These are phyloP conservation scores for Phylloscopus collybita DNA, from an alignment of 2,797 vertebrate genomes.

Conservation along the genomic window DNA sequence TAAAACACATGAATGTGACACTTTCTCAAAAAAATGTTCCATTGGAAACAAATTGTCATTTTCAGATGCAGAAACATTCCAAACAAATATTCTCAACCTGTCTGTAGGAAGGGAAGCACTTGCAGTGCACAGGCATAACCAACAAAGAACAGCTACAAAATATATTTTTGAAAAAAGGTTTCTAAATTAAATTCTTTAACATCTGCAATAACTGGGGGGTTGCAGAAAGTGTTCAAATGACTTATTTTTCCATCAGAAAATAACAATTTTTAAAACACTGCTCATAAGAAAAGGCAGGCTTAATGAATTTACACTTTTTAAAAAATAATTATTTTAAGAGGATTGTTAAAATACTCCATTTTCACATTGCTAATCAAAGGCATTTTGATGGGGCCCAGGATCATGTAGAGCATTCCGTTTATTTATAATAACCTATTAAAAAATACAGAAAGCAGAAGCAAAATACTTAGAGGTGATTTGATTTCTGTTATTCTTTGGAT, in stretches of 20 bases:
- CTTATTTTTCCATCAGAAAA: background rate
- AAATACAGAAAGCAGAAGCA: background rate
- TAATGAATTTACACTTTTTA: background rate
- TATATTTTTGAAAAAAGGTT: background rate
- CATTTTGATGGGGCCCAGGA: background rate
- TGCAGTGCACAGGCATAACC: background rate
- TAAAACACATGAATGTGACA: background rate
- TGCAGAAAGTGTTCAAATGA: background rate
- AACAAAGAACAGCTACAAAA: background rate
- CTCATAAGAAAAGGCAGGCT: background rate
- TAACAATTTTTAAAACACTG: background rate
- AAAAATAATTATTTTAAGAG: background rate
- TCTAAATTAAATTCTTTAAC: background rate
- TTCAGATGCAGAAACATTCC: background rate
- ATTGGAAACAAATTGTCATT: background rate
- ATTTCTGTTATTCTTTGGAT: background rate
- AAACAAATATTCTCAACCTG: background rate
- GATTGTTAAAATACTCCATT: background rate
- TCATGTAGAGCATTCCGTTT: background rate
- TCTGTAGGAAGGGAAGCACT: background rate
- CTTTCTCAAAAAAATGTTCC: background rate
- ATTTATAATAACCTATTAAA: background rate
- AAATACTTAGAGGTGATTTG: background rate
- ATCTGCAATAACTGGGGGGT: background rate
- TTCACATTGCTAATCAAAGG: background rate